Evolutionary conservation across 2,888 invertebrate genomes (phyloP).

Genomic region (Lithophane leautieri): DNA sequence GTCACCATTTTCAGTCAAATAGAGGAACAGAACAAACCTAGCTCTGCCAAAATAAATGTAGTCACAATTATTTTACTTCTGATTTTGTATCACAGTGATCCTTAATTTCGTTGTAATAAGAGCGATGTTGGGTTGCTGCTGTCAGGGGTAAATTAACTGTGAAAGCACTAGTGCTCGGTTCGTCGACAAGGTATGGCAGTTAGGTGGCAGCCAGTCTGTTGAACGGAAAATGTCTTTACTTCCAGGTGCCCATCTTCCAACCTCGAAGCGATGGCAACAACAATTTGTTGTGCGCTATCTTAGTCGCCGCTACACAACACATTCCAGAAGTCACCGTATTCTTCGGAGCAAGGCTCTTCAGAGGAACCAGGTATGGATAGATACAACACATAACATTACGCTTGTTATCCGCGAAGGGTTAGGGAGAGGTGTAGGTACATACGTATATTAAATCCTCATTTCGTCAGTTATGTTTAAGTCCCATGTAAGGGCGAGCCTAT

Average conservation of each 20-base stretch:
- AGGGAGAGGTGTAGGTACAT: too few relatives aligned
- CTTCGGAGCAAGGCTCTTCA: constrained; percentile 96
- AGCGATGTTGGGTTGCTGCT: neutral
- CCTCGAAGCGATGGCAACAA: constrained; percentile 98
- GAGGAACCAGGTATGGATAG: constrained; percentile 93
- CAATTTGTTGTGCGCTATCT: constrained; percentile 96
- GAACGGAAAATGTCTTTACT: neutral
- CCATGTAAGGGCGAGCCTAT: too few relatives aligned
- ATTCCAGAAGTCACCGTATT: constrained; percentile 98
- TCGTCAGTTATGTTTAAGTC: too few relatives aligned
- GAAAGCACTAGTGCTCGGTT: neutral
- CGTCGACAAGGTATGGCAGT: neutral
- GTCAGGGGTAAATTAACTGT: neutral
- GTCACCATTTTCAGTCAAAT: too few relatives aligned
- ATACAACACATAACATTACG: neutral
- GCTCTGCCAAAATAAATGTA: too few relatives aligned
- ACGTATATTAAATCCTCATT: too few relatives aligned
- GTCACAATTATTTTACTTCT: neutral
- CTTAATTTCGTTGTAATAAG: neutral
- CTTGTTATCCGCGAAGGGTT: too few relatives aligned
- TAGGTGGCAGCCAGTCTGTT: neutral
- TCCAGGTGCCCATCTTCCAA: constrained; percentile 97
- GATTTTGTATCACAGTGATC: neutral
- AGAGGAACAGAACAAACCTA: too few relatives aligned
- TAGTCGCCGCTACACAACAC: constrained; percentile 96